These are phyloP conservation scores for Yoshiicerus persimilis DNA, from an alignment of 1,140 invertebrate species.

Conservation along the genomic window DNA sequence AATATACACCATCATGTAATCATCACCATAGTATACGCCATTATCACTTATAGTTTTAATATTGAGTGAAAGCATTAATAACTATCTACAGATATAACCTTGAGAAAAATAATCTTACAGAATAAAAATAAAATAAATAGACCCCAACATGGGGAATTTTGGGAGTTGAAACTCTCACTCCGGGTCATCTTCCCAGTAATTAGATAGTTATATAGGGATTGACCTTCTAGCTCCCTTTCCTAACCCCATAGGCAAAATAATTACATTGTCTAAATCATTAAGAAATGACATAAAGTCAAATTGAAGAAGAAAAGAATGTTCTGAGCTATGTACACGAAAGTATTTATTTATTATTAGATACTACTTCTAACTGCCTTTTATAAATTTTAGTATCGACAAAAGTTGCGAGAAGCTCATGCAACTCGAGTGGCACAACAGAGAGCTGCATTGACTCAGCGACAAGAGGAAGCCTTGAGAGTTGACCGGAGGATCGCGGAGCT, in stretches of 20 bases:
- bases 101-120: background rate
- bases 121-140: background rate
- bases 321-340: too few species aligned
- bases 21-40: too few species aligned
- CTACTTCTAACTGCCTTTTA: slow-evolving; percentile 34
- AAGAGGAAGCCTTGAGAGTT: slow-evolving; percentile 86
- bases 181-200: too few species aligned
- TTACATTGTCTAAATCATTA: too few species aligned
- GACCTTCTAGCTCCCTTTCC: too few species aligned
- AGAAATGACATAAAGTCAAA: too few species aligned
- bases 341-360: too few species aligned
- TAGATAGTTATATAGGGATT: too few species aligned
- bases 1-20: too few species aligned
- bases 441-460: slow-evolving; percentile 77
- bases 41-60: too few species aligned
- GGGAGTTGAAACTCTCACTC: background rate
- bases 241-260: too few species aligned
- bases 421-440: slow-evolving; percentile 68
- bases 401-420: slow-evolving; percentile 92
- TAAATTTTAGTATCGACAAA: slow-evolving; percentile 83
- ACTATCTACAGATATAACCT: background rate
- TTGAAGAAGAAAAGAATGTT: too few species aligned
- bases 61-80: background rate
- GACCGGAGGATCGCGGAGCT: slow-evolving; percentile 90
- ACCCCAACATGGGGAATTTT: background rate